Base-by-base conservation (phyloP, 2,113 vertebrate species). In the Poecilia latipinna region DNA sequence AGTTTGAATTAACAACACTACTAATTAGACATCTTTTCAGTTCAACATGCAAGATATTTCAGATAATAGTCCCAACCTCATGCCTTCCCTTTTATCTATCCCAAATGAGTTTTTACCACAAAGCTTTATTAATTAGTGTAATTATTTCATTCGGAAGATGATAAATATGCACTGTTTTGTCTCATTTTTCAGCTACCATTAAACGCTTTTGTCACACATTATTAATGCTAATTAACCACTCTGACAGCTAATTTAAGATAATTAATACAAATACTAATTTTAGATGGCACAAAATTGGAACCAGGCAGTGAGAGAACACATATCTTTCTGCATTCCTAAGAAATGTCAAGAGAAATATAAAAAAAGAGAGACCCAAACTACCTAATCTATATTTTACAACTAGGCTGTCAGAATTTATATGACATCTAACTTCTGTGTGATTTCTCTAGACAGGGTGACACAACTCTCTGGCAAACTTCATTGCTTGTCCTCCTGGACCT, bases 201-300 rank as follows among this genome's bases (percentile, higher is more conserved):
- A 88, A 90, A 85, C 65, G 83, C 60, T 85, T 87, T 79, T 84
- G 79, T 79, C 87, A 88, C 85, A 89, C 89, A 94, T 95, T 93
- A 93, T 93, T 94, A 91, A 93, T 88, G 81, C 85, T 94, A 94
- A 95, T 94, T 92, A 93, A 91, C 83, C 80, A 88, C 90, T 91
- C 63, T 94, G 94, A 93, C 93, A 93, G 88, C 91, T 94, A 84
- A 94, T 94, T 94, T 91, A 89, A 91, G 82, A 93, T 94, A 92
- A 94, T 94, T 93, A 93, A 94, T 94, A 93, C 85, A 92, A 93
- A 93, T 92, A 92, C 90, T 94, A 94, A 94, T 93, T 93, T 93
- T 93, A 94, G 92, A 93, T 68, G 72, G 65, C 82, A 87, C 75
- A 85, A 87, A 89, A 88, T 82, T 81, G 74, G 75, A 91, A 84